Conservation (phyloP, 2,113 vertebrate genomes). For the Taurulus bubalis region DNA sequence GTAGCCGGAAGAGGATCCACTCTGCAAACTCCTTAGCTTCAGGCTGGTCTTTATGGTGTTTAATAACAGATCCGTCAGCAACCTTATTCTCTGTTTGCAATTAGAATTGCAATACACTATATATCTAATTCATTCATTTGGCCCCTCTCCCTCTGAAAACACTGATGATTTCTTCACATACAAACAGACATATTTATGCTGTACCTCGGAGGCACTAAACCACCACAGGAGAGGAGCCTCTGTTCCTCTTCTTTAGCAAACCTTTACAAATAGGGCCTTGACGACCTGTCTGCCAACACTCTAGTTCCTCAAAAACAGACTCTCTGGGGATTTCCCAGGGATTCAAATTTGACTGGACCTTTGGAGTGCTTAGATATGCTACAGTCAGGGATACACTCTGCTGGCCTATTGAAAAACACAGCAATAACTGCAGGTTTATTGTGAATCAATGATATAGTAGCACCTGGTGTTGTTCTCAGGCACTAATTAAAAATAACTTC, state of each 20-base stretch:
- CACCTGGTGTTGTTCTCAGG: not conserved
- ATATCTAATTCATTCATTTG: not conserved
- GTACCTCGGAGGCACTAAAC: slow-evolving; percentile 69
- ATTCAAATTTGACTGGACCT: slow-evolving; percentile 40
- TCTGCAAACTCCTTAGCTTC: slow-evolving; percentile 75
- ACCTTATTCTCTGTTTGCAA: not conserved
- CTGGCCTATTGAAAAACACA: slow-evolving; percentile 39
- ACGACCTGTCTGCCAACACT: slow-evolving; percentile 71
- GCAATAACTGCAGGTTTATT: not conserved
- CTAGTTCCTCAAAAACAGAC: slow-evolving; percentile 64
- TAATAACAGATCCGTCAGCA: not conserved
- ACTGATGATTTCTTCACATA: not conserved
- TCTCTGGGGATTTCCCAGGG: slow-evolving; percentile 73
- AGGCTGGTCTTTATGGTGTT: slow-evolving; percentile 41
- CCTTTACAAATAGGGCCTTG: slow-evolving; percentile 76
- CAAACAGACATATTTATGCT: not conserved
- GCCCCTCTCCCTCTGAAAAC: not conserved
- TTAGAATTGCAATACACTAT: not conserved
- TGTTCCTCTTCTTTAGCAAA: slow-evolving; percentile 57
- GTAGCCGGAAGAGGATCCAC: slow-evolving; percentile 72
- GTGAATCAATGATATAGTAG: not conserved
- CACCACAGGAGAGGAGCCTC: too few relatives aligned
- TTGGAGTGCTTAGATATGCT: slow-evolving; percentile 6
- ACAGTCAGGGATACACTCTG: slow-evolving; percentile 8
- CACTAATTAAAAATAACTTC: not conserved